Evolutionary conservation across 92 coral and sea anemone genomes (phyloP).

Genomic region (Palythoa caribaeorum): DNA sequence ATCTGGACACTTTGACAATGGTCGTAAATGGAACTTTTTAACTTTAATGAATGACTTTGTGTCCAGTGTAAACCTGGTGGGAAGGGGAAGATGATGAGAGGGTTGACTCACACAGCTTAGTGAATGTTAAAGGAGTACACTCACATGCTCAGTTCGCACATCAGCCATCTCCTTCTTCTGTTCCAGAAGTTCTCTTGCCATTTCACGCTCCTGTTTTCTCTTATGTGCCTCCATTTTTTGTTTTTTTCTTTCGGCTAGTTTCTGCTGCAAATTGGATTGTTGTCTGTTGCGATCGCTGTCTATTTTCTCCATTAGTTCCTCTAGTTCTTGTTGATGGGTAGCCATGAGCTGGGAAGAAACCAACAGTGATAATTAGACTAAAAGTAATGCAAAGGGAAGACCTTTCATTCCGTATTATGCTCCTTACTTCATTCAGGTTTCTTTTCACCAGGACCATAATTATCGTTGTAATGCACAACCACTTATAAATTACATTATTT

Average conservation of each 20-base stretch:
- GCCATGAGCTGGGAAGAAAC: constrained; percentile 75
- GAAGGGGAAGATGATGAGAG: background rate
- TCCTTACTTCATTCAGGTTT: too few relatives aligned
- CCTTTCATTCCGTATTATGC: too few relatives aligned
- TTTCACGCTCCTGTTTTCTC: constrained; percentile 96
- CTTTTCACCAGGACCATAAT: too few relatives aligned
- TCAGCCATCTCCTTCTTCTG: constrained; percentile 94
- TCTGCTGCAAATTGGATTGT: constrained; percentile 81
- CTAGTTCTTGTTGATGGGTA: constrained; percentile 93
- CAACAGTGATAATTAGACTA: background rate
- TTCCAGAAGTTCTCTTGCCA: constrained; percentile 94
- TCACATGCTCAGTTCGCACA: constrained; percentile 93
- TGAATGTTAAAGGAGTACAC: background rate
- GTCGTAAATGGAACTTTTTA: too few relatives aligned
- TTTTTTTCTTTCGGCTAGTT: constrained; percentile 87
- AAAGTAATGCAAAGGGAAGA: background rate
- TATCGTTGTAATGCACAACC: too few relatives aligned
- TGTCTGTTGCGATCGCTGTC: constrained; percentile 95
- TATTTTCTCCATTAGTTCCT: constrained; percentile 93
- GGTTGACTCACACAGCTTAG: background rate
- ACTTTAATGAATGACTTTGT: too few relatives aligned
- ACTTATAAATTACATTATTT: too few relatives aligned
- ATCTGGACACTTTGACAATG: too few relatives aligned
- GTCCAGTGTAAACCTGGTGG: too few relatives aligned
- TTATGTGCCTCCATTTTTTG: constrained; percentile 86